phyloP scores from a whole-genome alignment of 2,113 vertebrate genomes.

The Cephalopterus ornatus region DNA sequence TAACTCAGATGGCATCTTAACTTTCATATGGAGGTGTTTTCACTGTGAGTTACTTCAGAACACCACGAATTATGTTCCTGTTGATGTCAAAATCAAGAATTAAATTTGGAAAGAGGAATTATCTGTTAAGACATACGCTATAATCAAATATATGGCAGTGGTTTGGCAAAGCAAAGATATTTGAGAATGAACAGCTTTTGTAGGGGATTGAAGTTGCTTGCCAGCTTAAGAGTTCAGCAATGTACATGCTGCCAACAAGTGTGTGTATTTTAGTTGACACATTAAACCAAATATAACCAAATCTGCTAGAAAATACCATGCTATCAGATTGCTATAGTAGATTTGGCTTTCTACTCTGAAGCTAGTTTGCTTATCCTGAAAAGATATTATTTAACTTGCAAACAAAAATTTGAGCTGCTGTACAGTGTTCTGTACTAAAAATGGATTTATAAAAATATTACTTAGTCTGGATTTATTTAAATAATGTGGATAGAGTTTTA shows the following conservation, averaged over 20 bases:
- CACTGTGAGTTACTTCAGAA: not conserved
- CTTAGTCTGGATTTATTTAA: not conserved
- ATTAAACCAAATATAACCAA: conserved; percentile 17
- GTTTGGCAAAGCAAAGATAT: not conserved
- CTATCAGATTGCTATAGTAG: not conserved
- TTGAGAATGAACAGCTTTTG: not conserved
- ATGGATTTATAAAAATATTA: not conserved
- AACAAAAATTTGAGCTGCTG: not conserved
- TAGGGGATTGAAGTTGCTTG: not conserved
- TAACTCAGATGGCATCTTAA: not conserved
- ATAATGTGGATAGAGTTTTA: not conserved
- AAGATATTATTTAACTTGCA: not conserved
- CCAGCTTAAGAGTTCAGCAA: not conserved
- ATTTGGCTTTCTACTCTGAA: not conserved
- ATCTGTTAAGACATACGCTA: not conserved
- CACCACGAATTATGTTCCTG: not conserved
- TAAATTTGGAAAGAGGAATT: not conserved
- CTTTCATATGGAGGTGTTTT: not conserved
- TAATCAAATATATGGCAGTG: not conserved
- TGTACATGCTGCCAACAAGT: not conserved
- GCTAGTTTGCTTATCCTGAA: not conserved
- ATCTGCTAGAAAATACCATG: not conserved
- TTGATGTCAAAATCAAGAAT: not conserved
- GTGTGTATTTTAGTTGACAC: not conserved
- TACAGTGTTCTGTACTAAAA: not conserved